These are phyloP conservation scores for Palloptera scutellata DNA, from an alignment of 2,888 invertebrate genomes.

Conservation along the genomic window DNA sequence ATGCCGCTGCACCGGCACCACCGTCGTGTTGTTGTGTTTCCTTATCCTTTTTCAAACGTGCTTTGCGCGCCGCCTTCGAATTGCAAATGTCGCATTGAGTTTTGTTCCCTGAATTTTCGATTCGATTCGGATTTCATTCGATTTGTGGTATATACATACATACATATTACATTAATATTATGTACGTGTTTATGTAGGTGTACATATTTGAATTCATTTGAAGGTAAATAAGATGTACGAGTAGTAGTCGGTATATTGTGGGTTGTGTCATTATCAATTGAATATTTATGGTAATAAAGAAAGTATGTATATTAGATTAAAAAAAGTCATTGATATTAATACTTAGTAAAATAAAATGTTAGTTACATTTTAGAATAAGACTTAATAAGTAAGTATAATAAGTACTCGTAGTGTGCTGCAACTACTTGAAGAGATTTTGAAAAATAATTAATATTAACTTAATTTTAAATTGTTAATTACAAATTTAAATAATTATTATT, in stretches of 20 bases:
- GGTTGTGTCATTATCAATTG: neutral
- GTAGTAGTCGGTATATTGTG: neutral
- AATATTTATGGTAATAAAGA: conserved; percentile 2
- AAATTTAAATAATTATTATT: conserved; percentile 9
- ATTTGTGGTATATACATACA: no score
- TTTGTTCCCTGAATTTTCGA: conserved; percentile 79
- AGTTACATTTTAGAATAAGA: conserved; percentile 4
- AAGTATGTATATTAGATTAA: neutral
- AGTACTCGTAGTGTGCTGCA: conserved; percentile 43
- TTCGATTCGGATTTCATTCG: neutral
- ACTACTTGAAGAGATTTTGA: conserved; percentile 38
- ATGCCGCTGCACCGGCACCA: conserved; percentile 57
- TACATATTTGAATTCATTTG: conserved; percentile 24
- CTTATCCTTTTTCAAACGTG: conserved; percentile 72
- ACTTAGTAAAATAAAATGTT: conserved; percentile 15
- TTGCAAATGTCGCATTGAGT: conserved; percentile 87
- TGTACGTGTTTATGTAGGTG: conserved; percentile 12
- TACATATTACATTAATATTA: neutral
- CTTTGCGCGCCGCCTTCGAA: conserved; percentile 77
- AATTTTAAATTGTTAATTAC: conserved; percentile 21
- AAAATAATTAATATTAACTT: conserved; percentile 29
- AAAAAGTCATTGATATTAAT: neutral
- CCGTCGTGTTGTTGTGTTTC: conserved; percentile 65
- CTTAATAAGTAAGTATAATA: conserved; percentile 7
- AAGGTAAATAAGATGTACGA: no score